Evolutionary conservation across 1,140 invertebrate species (phyloP).

Genomic region (Semibalanus balanoides): DNA sequence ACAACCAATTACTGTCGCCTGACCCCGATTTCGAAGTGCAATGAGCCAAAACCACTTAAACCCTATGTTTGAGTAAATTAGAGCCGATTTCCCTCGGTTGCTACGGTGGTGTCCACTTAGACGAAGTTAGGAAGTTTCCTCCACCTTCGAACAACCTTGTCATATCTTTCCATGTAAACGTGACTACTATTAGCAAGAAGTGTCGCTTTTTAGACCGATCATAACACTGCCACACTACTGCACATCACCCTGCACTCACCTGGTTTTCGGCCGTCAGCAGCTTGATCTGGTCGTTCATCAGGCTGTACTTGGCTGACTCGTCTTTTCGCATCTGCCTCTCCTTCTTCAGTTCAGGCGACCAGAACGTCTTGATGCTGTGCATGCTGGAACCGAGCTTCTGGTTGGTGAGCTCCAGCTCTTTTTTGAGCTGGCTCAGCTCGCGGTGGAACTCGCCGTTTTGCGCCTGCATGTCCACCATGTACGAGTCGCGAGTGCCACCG

Average conservation of each 20-base stretch:
- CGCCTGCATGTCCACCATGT: constrained; percentile 82
- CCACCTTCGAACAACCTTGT: too few species aligned
- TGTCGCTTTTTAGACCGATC: too few species aligned
- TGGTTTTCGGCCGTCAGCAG: constrained; percentile 92
- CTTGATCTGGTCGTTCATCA: constrained; percentile 94
- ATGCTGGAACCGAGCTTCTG: constrained; percentile 96
- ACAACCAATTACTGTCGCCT: too few species aligned
- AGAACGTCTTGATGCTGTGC: constrained; percentile 99
- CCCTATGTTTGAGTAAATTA: too few species aligned
- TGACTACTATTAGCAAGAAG: too few species aligned
- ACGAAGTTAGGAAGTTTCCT: too few species aligned
- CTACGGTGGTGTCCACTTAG: too few species aligned
- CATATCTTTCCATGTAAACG: too few species aligned
- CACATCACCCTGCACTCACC: constrained; percentile 41
- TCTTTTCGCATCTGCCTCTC: constrained; percentile 91
- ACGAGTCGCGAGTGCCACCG: constrained; percentile 32
- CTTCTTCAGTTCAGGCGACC: constrained; percentile 98
- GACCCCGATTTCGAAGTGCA: too few species aligned
- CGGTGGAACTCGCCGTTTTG: constrained; percentile 88
- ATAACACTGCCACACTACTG: neutral
- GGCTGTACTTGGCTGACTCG: constrained; percentile 90
- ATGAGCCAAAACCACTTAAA: too few species aligned
- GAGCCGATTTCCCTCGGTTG: too few species aligned
- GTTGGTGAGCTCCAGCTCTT: constrained; percentile 91
- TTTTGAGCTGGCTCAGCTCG: constrained; percentile 90